Evolutionary conservation across 1,140 invertebrate genomes (phyloP), one percentile per base, ranked within the genome.

Genomic region (Lepidotrigona ventralis): DNA sequence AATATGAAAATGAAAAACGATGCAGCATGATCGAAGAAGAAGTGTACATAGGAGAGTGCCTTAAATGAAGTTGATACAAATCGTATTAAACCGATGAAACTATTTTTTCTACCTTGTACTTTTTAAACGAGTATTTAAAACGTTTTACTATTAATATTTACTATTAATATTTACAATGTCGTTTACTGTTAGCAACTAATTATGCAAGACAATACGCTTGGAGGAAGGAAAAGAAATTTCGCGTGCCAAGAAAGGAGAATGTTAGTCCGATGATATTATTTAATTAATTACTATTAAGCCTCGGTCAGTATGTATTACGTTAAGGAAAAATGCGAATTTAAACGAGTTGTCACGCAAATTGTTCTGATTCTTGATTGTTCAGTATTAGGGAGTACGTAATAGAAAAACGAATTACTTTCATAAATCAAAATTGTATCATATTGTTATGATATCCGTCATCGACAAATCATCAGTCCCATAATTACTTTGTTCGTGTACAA

Each of bases 1-100:
- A 39, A 81, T 73, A 33, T 21, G 23, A 66, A n/a, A 15, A 19
- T n/a, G 8, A 11, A n/a, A 68, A 56, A 15, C 33, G 19, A 21
- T 9, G 3, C 19, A 53, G 46, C 8, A 12, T 29, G 60, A 26
- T 26, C 17, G 8, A 68, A 26, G 21, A 19, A 78, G n/a, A 74
- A 56, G 58, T 88, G 81, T 88, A 86, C 1, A 84, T 86, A 75
- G 23, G 60, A 21, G 79, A 72, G 88, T 89, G 88, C 88, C 88
- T 89, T 89, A 81, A 68, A 6, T 78, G 46, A 72, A 69, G 11
- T 56, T 72, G 76, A 81, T 19, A 56, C 17, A 51, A 68, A 68
- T 58, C n/a, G 46, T 46, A 69, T 69, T 12, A 54, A 75, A 74
- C 63, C 19, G 21, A 76, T 2, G 19, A 76, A 82, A 71, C 58